Conservation (phyloP, 37 sponge, comb jelly and placozoan species). For the Trichoplax adhaerens region DNA sequence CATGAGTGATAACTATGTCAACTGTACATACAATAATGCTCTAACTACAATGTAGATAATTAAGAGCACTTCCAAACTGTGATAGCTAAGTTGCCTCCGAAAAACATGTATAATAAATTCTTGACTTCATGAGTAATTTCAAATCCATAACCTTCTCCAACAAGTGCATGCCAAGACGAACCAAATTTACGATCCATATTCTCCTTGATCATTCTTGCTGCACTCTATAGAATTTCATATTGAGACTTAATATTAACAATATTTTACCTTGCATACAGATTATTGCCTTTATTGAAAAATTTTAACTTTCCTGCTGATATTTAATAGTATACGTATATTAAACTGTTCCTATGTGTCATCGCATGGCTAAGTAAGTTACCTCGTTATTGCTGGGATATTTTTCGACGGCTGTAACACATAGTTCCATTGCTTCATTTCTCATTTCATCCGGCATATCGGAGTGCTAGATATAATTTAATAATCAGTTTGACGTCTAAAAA, state of each 20-base stretch:
- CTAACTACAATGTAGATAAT: too few species aligned
- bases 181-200: slow-evolving; percentile 99
- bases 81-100: slow-evolving; percentile 83
- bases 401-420: slow-evolving; percentile 98
- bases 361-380: slow-evolving; percentile 16
- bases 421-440: slow-evolving; percentile 93
- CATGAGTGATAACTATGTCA: too few species aligned
- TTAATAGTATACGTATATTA: not conserved
- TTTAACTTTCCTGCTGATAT: too few species aligned
- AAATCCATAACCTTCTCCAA: slow-evolving; percentile 90
- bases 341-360: not conserved
- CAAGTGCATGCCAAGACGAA: slow-evolving; percentile 88
- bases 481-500: too few species aligned
- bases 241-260: too few species aligned
- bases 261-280: too few species aligned
- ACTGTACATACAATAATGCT: too few species aligned
- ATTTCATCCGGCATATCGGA: slow-evolving; percentile 99
- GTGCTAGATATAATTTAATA: slow-evolving; percentile 26
- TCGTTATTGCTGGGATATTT: slow-evolving; percentile 83
- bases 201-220: slow-evolving; percentile 97
- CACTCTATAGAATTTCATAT: slow-evolving; percentile 20
- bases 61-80: slow-evolving; percentile 87
- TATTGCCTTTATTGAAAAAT: too few species aligned
- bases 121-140: slow-evolving; percentile 86
- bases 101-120: slow-evolving; percentile 92